Conservation (phyloP, 1,140 invertebrate genomes). For the Chironomus tepperi region DNA sequence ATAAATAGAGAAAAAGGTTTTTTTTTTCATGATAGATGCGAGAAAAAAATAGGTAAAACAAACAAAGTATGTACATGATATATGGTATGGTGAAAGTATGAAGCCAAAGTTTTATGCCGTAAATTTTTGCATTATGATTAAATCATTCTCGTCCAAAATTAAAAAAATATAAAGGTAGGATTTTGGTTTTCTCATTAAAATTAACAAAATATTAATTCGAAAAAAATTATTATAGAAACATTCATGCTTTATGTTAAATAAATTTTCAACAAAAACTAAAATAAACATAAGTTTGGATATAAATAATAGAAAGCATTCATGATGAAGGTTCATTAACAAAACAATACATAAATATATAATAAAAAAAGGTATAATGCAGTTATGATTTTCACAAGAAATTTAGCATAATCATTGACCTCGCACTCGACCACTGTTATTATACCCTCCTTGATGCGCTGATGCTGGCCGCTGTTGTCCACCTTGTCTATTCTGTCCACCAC, state of each 20-base stretch:
- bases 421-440: conserved; percentile 22
- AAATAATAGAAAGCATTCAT: neutral
- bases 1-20: neutral
- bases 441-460: conserved; percentile 30
- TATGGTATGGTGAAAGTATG: conserved; percentile 8
- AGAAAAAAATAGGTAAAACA: neutral
- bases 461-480: conserved; percentile 41
- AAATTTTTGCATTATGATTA: neutral
- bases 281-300: neutral
- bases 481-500: conserved; percentile 33
- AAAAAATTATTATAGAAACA: no score
- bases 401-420: conserved; percentile 19
- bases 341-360: neutral
- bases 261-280: neutral
- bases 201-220: no score
- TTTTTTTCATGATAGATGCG: neutral
- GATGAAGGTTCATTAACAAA: no score
- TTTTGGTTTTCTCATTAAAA: no score
- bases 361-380: neutral
- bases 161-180: neutral
- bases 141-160: neutral
- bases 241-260: neutral
- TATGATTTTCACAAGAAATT: neutral
- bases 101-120: conserved; percentile 20
- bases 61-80: neutral